Conservation (phyloP, 2,113 vertebrate genomes). For the Megalops atlanticus region DNA sequence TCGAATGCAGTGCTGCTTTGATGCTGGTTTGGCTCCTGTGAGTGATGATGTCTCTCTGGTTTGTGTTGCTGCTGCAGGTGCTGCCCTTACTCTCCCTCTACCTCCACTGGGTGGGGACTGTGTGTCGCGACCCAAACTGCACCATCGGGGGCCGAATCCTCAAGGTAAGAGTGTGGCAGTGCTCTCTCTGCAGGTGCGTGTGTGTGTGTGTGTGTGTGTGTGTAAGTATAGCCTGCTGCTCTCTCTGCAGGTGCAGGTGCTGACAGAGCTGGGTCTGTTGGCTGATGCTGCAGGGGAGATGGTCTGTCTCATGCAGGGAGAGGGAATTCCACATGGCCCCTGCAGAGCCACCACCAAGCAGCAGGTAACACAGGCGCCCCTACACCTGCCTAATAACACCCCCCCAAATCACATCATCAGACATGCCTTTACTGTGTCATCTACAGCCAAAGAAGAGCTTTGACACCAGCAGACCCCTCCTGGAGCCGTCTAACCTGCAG, state of each 20-base stretch:
- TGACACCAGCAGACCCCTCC: conserved; percentile 33
- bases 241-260: conserved; percentile 41
- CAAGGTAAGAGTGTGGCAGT: conserved; percentile 73
- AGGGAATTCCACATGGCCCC: conserved; percentile 44
- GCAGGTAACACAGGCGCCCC: conserved; percentile 46
- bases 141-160: conserved; percentile 81
- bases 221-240: not conserved
- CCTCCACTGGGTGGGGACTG: conserved; percentile 77
- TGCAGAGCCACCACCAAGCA: conserved; percentile 24
- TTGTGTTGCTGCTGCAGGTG: conserved; percentile 75
- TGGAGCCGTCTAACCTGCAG: conserved; percentile 44
- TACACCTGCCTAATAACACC: not conserved
- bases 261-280: conserved; percentile 66
- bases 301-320: conserved; percentile 49
- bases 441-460: conserved; percentile 37
- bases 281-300: conserved; percentile 63
- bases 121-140: conserved; percentile 80
- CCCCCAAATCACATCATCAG: not conserved
- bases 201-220: conserved; percentile 7
- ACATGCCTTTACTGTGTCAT: not conserved
- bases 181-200: not conserved
- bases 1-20: too few relatives aligned
- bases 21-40: too few relatives aligned
- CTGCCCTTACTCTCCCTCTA: conserved; percentile 84
- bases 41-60: conserved; percentile 13